Evolutionary conservation across 2,797 vertebrate genomes (phyloP).

Genomic region (Lepilemur septentrionalis): DNA sequence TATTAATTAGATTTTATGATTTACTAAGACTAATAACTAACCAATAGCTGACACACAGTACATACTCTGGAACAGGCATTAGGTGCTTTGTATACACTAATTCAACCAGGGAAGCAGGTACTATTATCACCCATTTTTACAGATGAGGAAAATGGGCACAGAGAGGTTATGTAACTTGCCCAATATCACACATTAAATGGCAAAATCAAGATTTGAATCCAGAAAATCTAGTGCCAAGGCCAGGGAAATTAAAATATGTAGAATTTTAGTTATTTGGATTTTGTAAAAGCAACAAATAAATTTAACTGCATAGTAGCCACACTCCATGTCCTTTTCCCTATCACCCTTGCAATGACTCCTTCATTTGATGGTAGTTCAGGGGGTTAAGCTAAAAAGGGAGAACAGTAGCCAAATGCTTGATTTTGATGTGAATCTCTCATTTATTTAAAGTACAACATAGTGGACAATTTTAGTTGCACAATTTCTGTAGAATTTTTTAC

Average conservation of each 20-base stretch:
- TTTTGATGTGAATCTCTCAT: constrained; percentile 1
- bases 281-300: constrained; percentile 21
- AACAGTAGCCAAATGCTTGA: not conserved
- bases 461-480: not conserved
- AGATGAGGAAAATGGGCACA: not conserved
- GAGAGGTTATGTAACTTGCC: not conserved
- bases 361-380: not conserved
- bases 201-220: not conserved
- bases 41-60: not conserved
- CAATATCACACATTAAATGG: not conserved
- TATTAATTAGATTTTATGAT: constrained; percentile 31
- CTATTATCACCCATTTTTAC: not conserved
- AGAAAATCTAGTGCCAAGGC: not conserved
- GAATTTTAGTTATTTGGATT: not conserved
- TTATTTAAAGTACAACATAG: constrained; percentile 18
- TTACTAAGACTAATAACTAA: constrained; percentile 8
- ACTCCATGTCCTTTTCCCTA: not conserved
- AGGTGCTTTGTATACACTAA: constrained; percentile 2
- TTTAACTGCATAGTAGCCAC: not conserved
- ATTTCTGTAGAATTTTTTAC: constrained; percentile 34
- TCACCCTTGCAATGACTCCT: not conserved
- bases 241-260: not conserved
- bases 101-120: not conserved
- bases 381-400: not conserved
- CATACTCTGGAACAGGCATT: not conserved